Evolutionary conservation across 2,888 invertebrate species (phyloP), one percentile per base, ranked within the genome.

Genomic region (Drosophila macrospina): DNA sequence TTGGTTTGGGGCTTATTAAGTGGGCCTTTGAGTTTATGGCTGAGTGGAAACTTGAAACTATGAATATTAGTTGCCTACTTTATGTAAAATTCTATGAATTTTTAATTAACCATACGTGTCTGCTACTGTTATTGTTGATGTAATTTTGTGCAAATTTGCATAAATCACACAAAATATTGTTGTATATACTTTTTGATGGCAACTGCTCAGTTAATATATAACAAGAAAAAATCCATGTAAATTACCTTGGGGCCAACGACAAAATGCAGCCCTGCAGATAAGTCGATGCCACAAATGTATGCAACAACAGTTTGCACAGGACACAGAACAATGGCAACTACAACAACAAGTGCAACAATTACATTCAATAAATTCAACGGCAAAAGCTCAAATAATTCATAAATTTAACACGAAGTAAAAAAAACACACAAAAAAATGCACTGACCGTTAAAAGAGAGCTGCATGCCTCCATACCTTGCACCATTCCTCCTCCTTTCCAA

Each of bases 1-100:
- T 34, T 32, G 70, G 63, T 69, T 59, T 54, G 34, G 28, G 32
- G 37, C 42, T 26, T 39, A 68, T 68, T 62, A 70, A 72, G 71
- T 80, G 78, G 68, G 56, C 64, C 80, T 68, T 74, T 70, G 74
- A 63, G 64, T 69, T 78, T 78, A 67, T 76, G 80, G 72, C 57
- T 62, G 68, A 68, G 67, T 71, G 59, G 37, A 64, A 71, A 63
- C 54, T 60, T 54, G 36, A 59, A 75, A 86, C 86, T 86, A 80
- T 80, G 86, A 80, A 80, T 81, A 81, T 76, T 83, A 83, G 80
- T 83, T 76, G 69, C 45, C 78, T 77, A 75, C 76, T 69, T 81
- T 80, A 83, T 86, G 56, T 80, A 72, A 76, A 83, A 84, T 86
- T 83, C 87, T 74, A 84, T 86, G 87, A 45, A 84, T 81, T 86